Evolutionary conservation across 2,888 invertebrate species (phyloP), one percentile per base, ranked within the genome.

Genomic region (Scaptomyza polygonia): DNA sequence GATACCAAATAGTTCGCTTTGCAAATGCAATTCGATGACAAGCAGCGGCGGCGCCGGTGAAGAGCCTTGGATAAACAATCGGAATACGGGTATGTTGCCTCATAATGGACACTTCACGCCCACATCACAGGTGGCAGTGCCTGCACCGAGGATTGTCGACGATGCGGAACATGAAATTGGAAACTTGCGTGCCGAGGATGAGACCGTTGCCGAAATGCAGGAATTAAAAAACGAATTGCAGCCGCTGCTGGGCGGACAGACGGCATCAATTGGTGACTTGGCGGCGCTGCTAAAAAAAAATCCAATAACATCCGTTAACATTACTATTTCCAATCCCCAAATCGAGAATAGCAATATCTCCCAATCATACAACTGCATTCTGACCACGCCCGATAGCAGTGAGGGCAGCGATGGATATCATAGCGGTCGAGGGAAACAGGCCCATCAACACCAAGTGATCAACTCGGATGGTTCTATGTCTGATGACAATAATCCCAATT

Each of bases 1-100:
- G 98, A 97, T 98, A 77, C 98, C 98, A 0, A 98, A 98, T 91
- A 94, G 96, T 2, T 96, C 97, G 0, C 92, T 98, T 39, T 94
- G 96, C 71, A 97, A 96, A 91, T 97, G 97, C 89, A 96, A 97
- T 14, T 72, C 78, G n/a, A 53, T 58, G n/a, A 51, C 39, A 9
- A 16, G 16, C 21, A 12, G 9, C n/a, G 32, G 9, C n/a, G 30
- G 48, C 32, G 86, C 77, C 4, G 72, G 53, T 6, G 73, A n/a
- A n/a, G n/a, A 66, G 4, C 29, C 36, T 5, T 29, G 36, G 8
- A 34, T 55, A 5, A 43, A 21, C 30, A 44, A 63, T 21, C 94
- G 94, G 14, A 94, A 95, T 6, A 92, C 95, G 39, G 95, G 95
- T 85, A 95, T 45, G 36, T 29, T 72, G 40, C 49, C 66, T 0